Base-by-base conservation (phyloP, 2,113 vertebrate genomes). In the Candoia aspera region DNA sequence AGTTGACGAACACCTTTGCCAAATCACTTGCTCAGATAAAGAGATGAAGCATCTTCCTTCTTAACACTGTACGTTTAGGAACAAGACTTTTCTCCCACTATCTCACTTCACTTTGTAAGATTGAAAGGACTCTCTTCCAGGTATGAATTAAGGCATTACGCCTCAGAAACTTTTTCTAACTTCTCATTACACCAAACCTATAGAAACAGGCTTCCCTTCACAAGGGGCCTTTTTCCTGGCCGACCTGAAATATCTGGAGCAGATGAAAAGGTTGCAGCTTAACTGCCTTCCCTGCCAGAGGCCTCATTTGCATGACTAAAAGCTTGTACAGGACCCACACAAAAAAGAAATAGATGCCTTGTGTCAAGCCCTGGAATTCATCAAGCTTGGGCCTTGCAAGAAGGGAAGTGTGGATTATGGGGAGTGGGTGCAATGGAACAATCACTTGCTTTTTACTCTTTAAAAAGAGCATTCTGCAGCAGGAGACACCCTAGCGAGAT, bases 331-430 rank as follows among this genome's bases (percentile, higher is more conserved):
- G 86, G 95, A 89, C 93, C 96, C 96, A 92, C 58, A 90, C 88
- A 84, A 73, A 93, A 96, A 87, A 54, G 94, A 96, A 96, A 97
- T 94, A 73, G 94, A 96, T n/a, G n/a, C n/a, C n/a, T n/a, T n/a
- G n/a, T n/a, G n/a, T n/a, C n/a, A n/a, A 85, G 96, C 49, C 96
- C 95, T 53, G 88, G 94, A 42, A 95, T 55, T 94, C 46, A 5
- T 88, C 94, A 97, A 96, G 95, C 94, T 93, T 84, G 92, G 93
- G 95, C 94, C 86, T 93, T 60, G 94, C 83, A 64, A 95, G 37
- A 87, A 91, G 90, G 92, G 68, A 93, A 93, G 84, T 93, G 87
- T 0, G 83, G 94, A 59, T 57, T 21, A 54, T 55, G 24, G 84
- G 49, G 6, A 29, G 55, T 91, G 33, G 91, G 91, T 60, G 90